phyloP scores from a whole-genome alignment of 1,140 invertebrate species.

The Habropoda laboriosa region DNA sequence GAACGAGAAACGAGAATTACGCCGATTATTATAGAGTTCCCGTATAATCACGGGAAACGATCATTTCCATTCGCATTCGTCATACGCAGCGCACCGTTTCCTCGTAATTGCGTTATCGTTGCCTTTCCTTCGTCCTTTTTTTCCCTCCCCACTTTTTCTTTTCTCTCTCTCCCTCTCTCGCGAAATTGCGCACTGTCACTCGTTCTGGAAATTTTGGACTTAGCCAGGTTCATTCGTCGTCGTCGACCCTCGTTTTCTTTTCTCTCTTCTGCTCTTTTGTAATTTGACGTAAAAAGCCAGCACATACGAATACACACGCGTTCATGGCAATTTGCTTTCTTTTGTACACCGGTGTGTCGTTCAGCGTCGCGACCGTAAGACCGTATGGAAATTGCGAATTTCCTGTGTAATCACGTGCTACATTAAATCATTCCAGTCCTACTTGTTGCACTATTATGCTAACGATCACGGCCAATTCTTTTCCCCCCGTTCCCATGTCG shows the following conservation, averaged over 20 bases:
- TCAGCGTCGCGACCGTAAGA: background rate
- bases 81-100: constrained; percentile 25
- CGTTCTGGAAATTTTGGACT: background rate
- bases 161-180: background rate
- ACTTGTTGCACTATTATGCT: constrained; percentile 42
- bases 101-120: constrained; percentile 12
- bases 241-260: background rate
- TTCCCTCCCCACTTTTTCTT: background rate
- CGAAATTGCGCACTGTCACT: background rate
- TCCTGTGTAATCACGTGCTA: constrained; percentile 45
- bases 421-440: constrained; percentile 36
- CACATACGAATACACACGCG: background rate
- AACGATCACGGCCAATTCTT: constrained; percentile 23
- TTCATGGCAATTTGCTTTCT: constrained; percentile 38
- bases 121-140: background rate
- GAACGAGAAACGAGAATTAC: constrained; percentile 40
- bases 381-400: constrained; percentile 43
- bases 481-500: constrained; percentile 34
- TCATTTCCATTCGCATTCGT: constrained; percentile 42
- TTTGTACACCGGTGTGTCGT: constrained; percentile 12
- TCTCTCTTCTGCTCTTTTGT: background rate
- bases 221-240: background rate
- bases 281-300: background rate
- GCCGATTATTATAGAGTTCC: constrained; percentile 37
- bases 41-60: constrained; percentile 42